Conservation (phyloP, 2,113 vertebrate species). For the Microtus montanus region DNA sequence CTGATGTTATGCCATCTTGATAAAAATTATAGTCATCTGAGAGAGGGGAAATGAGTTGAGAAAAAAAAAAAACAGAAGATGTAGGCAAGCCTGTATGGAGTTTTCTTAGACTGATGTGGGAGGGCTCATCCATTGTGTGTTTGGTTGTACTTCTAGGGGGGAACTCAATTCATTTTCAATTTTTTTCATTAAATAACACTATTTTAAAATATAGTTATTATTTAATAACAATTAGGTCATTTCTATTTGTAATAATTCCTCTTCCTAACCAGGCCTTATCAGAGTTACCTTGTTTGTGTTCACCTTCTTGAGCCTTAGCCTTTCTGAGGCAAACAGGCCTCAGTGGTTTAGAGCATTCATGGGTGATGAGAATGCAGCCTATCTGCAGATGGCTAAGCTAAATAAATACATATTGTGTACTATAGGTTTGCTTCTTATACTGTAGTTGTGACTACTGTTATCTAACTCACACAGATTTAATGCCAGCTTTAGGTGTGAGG, state of each 20-base stretch:
- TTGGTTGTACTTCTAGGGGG: neutral
- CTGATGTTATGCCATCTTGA: neutral
- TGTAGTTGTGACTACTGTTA: neutral
- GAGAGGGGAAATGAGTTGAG: neutral
- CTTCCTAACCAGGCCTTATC: neutral
- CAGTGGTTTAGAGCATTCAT: neutral
- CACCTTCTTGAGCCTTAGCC: neutral
- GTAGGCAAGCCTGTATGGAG: neutral
- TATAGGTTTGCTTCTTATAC: neutral
- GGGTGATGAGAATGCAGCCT: neutral
- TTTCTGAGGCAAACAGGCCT: neutral
- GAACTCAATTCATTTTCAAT: neutral
- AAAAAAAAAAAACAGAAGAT: neutral
- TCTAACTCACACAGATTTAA: neutral
- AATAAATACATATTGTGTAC: neutral
- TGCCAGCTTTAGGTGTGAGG: neutral
- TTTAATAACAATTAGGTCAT: too few relatives aligned
- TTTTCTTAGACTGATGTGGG: neutral
- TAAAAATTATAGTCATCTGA: neutral
- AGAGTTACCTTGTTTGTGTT: neutral
- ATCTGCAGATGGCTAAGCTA: neutral
- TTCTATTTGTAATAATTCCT: neutral
- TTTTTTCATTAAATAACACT: neutral
- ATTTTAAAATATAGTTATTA: neutral
- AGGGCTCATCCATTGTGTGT: neutral